Evolutionary conservation across 2,797 vertebrate species (phyloP).

Genomic region (Bradypodion pumilum): DNA sequence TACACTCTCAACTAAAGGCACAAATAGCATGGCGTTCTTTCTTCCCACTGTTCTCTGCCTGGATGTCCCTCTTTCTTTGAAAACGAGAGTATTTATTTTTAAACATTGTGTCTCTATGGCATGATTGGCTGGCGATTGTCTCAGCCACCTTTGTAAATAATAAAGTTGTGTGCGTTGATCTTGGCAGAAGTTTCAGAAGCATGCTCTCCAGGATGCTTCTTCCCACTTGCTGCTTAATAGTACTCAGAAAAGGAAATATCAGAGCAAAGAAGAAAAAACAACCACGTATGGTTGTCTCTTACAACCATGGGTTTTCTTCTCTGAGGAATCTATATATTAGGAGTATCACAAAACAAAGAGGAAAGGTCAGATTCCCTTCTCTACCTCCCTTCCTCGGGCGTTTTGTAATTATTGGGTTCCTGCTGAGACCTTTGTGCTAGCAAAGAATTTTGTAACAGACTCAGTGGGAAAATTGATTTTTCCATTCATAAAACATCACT

Average conservation of each 20-base stretch:
- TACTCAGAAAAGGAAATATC: not conserved
- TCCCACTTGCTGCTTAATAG: not conserved
- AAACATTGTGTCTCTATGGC: not conserved
- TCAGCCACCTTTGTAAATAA: not conserved
- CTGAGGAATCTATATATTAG: not conserved
- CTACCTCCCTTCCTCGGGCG: not conserved
- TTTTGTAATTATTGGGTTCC: constrained; percentile 6
- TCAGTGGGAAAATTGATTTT: constrained; percentile 49
- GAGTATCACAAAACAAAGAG: not conserved
- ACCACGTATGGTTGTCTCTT: not conserved
- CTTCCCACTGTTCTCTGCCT: not conserved
- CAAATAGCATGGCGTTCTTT: not conserved
- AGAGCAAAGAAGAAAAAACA: constrained; percentile 38
- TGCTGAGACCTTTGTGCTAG: not conserved
- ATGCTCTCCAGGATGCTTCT: constrained; percentile 23
- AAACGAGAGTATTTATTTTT: not conserved
- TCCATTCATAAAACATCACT: not conserved
- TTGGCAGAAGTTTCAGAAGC: not conserved
- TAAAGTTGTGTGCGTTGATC: not conserved
- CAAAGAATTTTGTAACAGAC: constrained; percentile 1
- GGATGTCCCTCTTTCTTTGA: not conserved
- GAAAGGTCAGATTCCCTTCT: not conserved
- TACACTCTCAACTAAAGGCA: not conserved
- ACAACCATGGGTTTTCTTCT: not conserved
- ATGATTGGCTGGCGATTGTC: not conserved